Evolutionary conservation across 92 coral and sea anemone species (phyloP).

Genomic region (Zoanthus solanderi): DNA sequence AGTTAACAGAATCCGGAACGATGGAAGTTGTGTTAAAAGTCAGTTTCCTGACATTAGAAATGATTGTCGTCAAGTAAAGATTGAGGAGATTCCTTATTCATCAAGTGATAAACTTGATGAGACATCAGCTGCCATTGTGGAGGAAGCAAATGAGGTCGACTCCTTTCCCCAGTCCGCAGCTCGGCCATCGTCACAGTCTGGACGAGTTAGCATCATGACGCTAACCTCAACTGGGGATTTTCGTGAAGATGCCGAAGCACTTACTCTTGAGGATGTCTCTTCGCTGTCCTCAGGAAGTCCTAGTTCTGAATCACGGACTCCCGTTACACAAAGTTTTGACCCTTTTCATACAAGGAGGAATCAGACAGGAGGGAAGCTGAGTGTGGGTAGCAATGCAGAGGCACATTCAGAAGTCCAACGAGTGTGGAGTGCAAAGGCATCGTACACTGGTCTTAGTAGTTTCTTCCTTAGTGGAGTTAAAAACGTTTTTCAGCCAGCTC

Average conservation of each 20-base stretch:
- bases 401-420: slow-evolving; percentile 39
- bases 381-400: neutral
- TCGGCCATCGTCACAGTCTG: slow-evolving; percentile 71
- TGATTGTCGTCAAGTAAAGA: slow-evolving; percentile 36
- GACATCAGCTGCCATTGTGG: slow-evolving; percentile 74
- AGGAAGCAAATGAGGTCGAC: slow-evolving; percentile 54
- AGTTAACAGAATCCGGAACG: too few species aligned
- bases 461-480: slow-evolving; percentile 92
- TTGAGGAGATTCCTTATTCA: slow-evolving; percentile 69
- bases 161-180: slow-evolving; percentile 9
- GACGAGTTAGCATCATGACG: slow-evolving; percentile 81
- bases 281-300: slow-evolving; percentile 58
- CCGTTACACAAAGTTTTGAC: slow-evolving; percentile 12
- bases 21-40: slow-evolving; percentile 7
- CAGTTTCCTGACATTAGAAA: neutral
- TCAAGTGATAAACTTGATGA: slow-evolving; percentile 60
- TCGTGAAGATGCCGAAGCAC: slow-evolving; percentile 65
- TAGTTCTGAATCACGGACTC: slow-evolving; percentile 5
- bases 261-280: slow-evolving; percentile 59
- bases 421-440: slow-evolving; percentile 88
- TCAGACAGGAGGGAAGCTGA: neutral
- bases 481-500: slow-evolving; percentile 40
- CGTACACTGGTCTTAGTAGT: slow-evolving; percentile 78
- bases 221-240: slow-evolving; percentile 82
- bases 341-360: neutral